Conservation (phyloP, 2,888 invertebrate species). For the Polydrusus cervinus region DNA sequence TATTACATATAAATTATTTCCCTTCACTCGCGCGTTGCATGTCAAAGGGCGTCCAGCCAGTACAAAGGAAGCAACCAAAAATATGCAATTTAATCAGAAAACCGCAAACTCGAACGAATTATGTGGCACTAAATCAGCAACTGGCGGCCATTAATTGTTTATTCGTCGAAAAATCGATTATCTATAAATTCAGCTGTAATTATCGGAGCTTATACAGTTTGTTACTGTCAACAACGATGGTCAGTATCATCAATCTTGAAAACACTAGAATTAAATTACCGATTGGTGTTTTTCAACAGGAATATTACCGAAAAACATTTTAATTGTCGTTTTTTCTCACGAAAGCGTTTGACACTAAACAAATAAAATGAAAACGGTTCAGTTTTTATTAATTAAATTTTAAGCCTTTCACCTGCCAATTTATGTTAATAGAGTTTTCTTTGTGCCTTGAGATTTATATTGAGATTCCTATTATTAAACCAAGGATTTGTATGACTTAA, state of each 20-base stretch:
- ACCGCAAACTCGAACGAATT: slow-evolving; percentile 26
- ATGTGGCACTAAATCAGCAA: slow-evolving; percentile 23
- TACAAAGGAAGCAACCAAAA: slow-evolving; percentile 12
- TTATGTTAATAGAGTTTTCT: too few relatives aligned
- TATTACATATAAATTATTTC: neutral
- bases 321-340: neutral
- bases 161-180: slow-evolving; percentile 28
- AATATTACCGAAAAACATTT: slow-evolving; percentile 19
- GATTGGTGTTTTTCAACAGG: slow-evolving; percentile 6
- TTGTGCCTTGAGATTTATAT: too few relatives aligned
- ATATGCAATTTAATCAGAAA: slow-evolving; percentile 25
- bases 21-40: neutral
- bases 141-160: slow-evolving; percentile 27
- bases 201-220: slow-evolving; percentile 34
- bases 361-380: neutral
- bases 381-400: too few relatives aligned
- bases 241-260: slow-evolving; percentile 30
- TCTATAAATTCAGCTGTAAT: slow-evolving; percentile 32
- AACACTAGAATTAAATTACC: slow-evolving; percentile 21
- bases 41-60: neutral
- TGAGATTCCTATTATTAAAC: too few relatives aligned
- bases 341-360: neutral
- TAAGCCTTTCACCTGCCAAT: too few relatives aligned
- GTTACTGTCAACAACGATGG: slow-evolving; percentile 24
- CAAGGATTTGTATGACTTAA: too few relatives aligned